Conservation (phyloP, 2,888 invertebrate genomes). For the Ryuthela nishihirai region DNA sequence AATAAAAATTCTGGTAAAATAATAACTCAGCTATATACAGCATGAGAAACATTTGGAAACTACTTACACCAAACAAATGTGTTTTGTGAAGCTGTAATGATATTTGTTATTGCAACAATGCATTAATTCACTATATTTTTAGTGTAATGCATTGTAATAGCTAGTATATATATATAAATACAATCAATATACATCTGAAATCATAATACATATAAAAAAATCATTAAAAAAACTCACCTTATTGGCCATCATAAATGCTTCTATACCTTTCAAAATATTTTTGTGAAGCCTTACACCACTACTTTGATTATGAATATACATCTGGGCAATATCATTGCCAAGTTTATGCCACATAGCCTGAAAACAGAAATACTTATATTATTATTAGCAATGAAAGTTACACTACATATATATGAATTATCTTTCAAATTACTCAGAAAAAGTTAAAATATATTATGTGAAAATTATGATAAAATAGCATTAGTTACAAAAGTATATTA, state of each 20-base stretch:
- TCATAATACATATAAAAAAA: not conserved
- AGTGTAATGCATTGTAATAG: too few species aligned
- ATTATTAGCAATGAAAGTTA: not conserved
- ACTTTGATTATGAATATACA: slow-evolving; percentile 62
- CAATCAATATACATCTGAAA: too few species aligned
- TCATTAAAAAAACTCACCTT: slow-evolving; percentile 53
- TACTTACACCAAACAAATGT: too few species aligned
- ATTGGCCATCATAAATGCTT: slow-evolving; percentile 79
- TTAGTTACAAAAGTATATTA: not conserved
- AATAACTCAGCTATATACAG: too few species aligned
- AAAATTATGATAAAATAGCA: not conserved
- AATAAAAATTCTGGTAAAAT: too few species aligned
- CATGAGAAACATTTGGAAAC: too few species aligned
- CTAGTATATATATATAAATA: too few species aligned
- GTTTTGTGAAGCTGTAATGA: too few species aligned
- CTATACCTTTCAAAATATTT: slow-evolving; percentile 69
- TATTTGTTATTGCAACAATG: too few species aligned
- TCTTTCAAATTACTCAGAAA: not conserved
- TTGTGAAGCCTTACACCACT: slow-evolving; percentile 45
- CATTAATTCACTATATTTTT: too few species aligned
- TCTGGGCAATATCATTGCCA: slow-evolving; percentile 88
- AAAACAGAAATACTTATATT: not conserved
- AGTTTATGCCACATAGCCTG: slow-evolving; percentile 68
- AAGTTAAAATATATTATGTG: not conserved
- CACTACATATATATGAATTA: slow-evolving; percentile 2